Percentiles rank a stretch among this genome's conserved stretches.
phyloP scores from a whole-genome alignment of 2,888 invertebrate genomes.

The Athetis lepigone region DNA sequence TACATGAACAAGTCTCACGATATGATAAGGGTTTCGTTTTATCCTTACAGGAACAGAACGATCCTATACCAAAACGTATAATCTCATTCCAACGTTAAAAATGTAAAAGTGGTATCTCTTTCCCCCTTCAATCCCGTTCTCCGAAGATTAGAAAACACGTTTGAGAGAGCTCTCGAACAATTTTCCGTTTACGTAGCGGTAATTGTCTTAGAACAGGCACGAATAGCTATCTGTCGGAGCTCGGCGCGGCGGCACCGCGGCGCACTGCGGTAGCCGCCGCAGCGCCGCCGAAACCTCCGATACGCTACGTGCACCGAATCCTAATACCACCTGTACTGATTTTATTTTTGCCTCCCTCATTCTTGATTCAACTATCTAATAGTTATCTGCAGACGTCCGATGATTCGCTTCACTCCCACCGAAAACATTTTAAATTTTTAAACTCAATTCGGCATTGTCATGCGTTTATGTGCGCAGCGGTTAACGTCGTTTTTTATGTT shows the following conservation, averaged over 20 bases:
- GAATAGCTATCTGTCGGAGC: slow-evolving; percentile 76
- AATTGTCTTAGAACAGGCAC: slow-evolving; percentile 88
- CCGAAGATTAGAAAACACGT: slow-evolving; percentile 87
- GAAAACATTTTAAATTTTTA: slow-evolving; percentile 60
- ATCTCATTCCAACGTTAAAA: slow-evolving; percentile 74
- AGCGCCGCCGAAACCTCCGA: slow-evolving; percentile 83
- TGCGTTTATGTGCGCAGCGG: slow-evolving; percentile 65
- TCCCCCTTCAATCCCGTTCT: slow-evolving; percentile 73
- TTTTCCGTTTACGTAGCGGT: slow-evolving; percentile 89
- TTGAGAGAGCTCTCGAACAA: slow-evolving; percentile 84
- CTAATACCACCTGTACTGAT: slow-evolving; percentile 87
- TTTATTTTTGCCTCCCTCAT: slow-evolving; percentile 86
- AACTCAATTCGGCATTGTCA: slow-evolving; percentile 63
- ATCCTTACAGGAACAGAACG: slow-evolving; percentile 64
- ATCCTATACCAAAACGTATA: slow-evolving; percentile 66
- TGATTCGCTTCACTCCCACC: slow-evolving; percentile 65
- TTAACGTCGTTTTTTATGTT: slow-evolving; percentile 79
- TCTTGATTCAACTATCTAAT: slow-evolving; percentile 87
- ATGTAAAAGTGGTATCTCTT: slow-evolving; percentile 75
- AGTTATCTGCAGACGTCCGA: slow-evolving; percentile 80
- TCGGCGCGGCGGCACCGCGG: slow-evolving; percentile 67
- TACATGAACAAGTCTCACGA: slow-evolving; percentile 61
- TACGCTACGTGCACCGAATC: slow-evolving; percentile 87
- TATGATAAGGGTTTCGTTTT: slow-evolving; percentile 67
- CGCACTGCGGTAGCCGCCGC: slow-evolving; percentile 85